Evolutionary conservation across 2,888 invertebrate genomes (phyloP), one percentile per base, ranked within the genome.

Genomic region (Nasonia oneida): DNA sequence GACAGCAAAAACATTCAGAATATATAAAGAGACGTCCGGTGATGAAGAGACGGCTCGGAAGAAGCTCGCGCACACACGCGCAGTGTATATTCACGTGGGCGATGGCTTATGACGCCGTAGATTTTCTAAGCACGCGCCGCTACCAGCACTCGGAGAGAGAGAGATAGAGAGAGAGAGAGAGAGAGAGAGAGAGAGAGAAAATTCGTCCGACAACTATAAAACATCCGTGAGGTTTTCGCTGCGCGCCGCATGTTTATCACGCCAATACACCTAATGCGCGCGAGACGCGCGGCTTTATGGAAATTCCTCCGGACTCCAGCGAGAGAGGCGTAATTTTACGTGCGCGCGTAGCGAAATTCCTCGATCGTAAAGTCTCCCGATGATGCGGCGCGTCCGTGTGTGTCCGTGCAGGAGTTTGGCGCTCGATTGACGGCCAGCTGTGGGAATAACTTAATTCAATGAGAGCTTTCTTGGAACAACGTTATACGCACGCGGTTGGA

Each of bases 231-330:
- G 23, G 23, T 23, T 23, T 23, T 23, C 23, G 23, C 23, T 23
- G 23, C 23, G 53, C 64, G 75, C 64, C n/a, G 57, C 57, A 61
- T 83, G 81, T 86, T 86, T 86, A 86, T 86, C 81, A 78, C 78
- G 76, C 81, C 84, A 33, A 77, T 86, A 81, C 74, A 78, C 74
- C 78, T 82, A 83, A 81, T 85, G 47, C 81, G 37, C 53, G 53
- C 67, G 75, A 47, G 50, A 47, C 61, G 47, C 37, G 74, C 12
- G 53, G 50, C 70, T 83, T 86, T 86, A 86, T 83, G 83, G 86
- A 86, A 83, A 83, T 83, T 71, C 42, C 71, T 71, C 10, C n/a
- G 39, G 39, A n/a, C 64, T 15, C 67, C 23, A 61, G n/a, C n/a
- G 57, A 61, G 57, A 57, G 57, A 57, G 6, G 23, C 57, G 57